Evolutionary conservation across 2,797 vertebrate species (phyloP).

Genomic region (Pseudopleuronectes americanus): DNA sequence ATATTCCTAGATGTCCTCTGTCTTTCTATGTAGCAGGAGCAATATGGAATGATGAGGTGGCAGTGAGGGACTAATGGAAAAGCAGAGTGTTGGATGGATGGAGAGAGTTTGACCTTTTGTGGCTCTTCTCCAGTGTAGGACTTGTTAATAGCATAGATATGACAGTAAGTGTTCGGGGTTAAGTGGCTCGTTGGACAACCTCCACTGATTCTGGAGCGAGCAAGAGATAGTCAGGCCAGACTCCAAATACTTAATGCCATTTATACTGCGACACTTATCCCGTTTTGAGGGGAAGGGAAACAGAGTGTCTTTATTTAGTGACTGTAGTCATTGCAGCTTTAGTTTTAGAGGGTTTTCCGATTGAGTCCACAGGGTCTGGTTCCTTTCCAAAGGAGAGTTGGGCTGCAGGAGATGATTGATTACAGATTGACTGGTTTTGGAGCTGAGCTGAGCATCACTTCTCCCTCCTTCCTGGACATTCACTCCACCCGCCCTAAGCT

Average conservation of each 20-base stretch:
- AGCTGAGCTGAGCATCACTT: background rate
- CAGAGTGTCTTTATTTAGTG: background rate
- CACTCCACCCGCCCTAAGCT: background rate
- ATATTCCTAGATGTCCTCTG: background rate
- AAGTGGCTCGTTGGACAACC: slow-evolving; percentile 17
- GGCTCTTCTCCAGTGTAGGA: background rate
- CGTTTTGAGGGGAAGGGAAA: background rate
- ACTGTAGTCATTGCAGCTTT: too few relatives aligned
- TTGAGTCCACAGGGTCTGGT: too few relatives aligned
- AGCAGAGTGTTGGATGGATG: background rate
- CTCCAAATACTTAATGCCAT: background rate
- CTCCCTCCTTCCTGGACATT: background rate
- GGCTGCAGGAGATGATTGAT: too few relatives aligned
- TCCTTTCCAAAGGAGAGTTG: too few relatives aligned
- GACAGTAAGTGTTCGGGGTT: slow-evolving; percentile 15
- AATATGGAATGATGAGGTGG: background rate
- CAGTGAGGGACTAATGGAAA: slow-evolving; percentile 21
- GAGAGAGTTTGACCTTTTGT: too few relatives aligned
- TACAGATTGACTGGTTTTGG: too few relatives aligned
- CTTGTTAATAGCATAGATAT: slow-evolving; percentile 32
- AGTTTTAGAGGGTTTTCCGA: too few relatives aligned
- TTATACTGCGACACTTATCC: background rate
- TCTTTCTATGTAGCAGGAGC: background rate
- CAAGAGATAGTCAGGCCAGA: slow-evolving; percentile 16
- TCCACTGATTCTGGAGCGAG: slow-evolving; percentile 7